Percentiles rank a stretch among this genome's conserved stretches.
These are phyloP conservation scores for Cisticola juncidis DNA, from an alignment of 2,113 vertebrate genomes.

Conservation along the genomic window DNA sequence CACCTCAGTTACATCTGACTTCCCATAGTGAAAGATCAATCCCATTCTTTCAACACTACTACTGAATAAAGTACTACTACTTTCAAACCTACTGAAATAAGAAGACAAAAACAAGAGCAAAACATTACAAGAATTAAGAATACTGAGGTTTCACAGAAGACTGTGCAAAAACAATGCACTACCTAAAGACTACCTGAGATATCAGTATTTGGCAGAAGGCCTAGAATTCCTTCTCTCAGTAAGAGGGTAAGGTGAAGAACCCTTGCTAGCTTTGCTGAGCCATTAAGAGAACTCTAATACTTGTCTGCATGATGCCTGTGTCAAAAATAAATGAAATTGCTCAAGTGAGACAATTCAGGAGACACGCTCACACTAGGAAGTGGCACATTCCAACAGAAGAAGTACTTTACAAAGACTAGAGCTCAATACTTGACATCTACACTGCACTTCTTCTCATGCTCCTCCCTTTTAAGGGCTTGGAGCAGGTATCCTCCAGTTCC, in stretches of 20 bases:
- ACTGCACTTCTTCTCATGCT: background rate
- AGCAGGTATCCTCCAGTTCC: background rate
- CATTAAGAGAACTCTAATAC: background rate
- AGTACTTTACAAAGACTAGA: background rate
- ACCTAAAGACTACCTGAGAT: background rate
- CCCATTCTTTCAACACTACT: background rate
- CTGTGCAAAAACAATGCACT: background rate
- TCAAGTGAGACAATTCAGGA: background rate
- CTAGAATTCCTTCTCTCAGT: background rate
- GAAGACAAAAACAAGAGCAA: background rate
- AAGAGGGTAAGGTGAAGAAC: background rate
- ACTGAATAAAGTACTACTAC: background rate
- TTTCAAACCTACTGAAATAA: background rate
- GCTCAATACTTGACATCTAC: background rate
- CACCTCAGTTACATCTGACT: background rate
- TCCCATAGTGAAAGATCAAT: background rate
- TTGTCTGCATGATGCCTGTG: background rate
- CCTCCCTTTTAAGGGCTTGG: background rate
- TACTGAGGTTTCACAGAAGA: background rate
- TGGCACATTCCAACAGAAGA: rapidly evolving
- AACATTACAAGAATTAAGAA: background rate
- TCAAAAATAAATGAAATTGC: background rate
- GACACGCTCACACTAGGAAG: background rate
- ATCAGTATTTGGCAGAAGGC: background rate
- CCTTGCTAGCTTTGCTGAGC: background rate